Conservation (phyloP, 2,888 invertebrate genomes). For the Meloe dianella region DNA sequence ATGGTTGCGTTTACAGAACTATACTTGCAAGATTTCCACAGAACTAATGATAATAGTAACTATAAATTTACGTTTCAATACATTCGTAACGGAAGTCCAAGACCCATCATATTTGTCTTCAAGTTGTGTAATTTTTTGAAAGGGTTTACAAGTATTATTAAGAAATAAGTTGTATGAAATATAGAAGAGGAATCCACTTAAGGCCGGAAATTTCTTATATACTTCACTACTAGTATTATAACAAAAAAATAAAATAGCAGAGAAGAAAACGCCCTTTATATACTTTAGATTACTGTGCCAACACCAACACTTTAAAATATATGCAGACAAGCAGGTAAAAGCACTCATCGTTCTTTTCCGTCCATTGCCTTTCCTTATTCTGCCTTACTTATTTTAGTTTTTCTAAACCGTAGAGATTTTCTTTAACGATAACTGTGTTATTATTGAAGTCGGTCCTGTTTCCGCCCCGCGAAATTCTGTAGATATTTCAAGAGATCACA, state of each 20-base stretch:
- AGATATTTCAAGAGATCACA: not conserved
- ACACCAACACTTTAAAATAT: constrained; percentile 10
- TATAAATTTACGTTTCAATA: constrained; percentile 33
- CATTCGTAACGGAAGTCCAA: constrained; percentile 39
- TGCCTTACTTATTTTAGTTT: not conserved
- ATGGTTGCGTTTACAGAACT: not conserved
- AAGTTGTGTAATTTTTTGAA: constrained; percentile 45
- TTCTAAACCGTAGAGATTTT: not conserved
- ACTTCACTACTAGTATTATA: not conserved
- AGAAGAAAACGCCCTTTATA: constrained; percentile 6
- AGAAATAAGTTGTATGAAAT: constrained; percentile 46
- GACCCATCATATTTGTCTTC: constrained; percentile 42
- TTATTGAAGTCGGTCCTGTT: constrained; percentile 4
- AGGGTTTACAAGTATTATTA: constrained; percentile 49
- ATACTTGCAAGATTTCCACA: constrained; percentile 12
- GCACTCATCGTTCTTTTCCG: constrained; percentile 4
- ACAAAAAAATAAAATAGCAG: not conserved
- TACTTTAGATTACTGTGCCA: not conserved
- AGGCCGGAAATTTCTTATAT: constrained; percentile 44
- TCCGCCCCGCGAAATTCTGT: not conserved
- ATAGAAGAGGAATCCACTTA: constrained; percentile 43
- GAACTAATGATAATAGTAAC: constrained; percentile 30
- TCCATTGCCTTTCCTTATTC: not conserved
- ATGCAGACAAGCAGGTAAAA: constrained; percentile 9
- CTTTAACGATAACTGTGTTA: constrained; percentile 6